A percentile compares a stretch with the other conserved stretches of the same genome.
These are phyloP conservation scores for Pterois miles DNA, from an alignment of 2,797 vertebrate genomes.

Conservation along the genomic window DNA sequence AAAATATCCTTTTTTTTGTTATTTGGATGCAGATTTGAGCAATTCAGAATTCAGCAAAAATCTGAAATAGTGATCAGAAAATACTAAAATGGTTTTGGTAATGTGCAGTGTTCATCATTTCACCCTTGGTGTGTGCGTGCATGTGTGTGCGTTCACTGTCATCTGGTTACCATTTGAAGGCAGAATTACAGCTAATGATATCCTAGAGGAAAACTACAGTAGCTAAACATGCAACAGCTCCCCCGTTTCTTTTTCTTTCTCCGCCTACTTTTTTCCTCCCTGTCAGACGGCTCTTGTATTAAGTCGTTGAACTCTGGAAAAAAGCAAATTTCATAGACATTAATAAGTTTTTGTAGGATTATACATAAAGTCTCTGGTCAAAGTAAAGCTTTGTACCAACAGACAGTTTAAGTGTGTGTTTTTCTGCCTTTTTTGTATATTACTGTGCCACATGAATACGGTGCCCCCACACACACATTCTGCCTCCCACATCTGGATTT, in stretches of 20 bases:
- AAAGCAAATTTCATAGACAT: constrained; percentile 12
- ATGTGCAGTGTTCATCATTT: background rate
- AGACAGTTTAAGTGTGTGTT: constrained; percentile 20
- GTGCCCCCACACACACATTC: background rate
- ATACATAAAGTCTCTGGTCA: constrained; percentile 14
- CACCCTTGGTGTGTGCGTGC: constrained; percentile 11
- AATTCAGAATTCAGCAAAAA: background rate
- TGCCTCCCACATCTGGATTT: constrained; percentile 64
- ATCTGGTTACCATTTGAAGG: constrained; percentile 81
- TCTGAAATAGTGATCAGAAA: constrained; percentile 19
- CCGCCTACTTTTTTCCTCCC: constrained; percentile 42
- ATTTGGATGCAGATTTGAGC: background rate
- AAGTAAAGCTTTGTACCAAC: constrained; percentile 15
- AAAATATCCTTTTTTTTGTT: background rate
- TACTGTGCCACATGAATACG: constrained; percentile 36
- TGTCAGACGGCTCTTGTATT: constrained; percentile 7
- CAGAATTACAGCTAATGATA: constrained; percentile 80
- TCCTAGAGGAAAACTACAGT: constrained; percentile 82
- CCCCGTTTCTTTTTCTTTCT: constrained; percentile 33
- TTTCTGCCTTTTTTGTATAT: constrained; percentile 21
- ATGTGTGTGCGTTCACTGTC: constrained; percentile 38
- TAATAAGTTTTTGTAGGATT: constrained; percentile 21
- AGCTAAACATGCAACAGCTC: constrained; percentile 75
- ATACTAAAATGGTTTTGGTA: background rate
- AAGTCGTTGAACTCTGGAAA: constrained; percentile 21